Base-by-base conservation (phyloP, 2,797 vertebrate species). In the Phrynocephalus guinanensis region DNA sequence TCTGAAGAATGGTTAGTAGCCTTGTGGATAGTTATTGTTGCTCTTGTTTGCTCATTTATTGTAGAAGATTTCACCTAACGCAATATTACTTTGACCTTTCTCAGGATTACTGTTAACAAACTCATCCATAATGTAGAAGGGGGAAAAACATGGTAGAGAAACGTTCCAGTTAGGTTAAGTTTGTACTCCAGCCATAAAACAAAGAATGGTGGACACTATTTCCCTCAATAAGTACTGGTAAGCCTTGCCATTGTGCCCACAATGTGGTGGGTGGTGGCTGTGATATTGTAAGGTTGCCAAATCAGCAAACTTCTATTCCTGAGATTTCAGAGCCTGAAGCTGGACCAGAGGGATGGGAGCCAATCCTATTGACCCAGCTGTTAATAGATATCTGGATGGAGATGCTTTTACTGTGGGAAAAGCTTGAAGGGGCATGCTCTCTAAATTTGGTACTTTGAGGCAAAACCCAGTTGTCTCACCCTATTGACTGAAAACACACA, bases 121-220 rank as follows among this genome's bases (percentile, higher is more conserved):
- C 82, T 87, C 68, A 91, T 86, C 73, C 89, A 68, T 85, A 90
- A 86, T 90, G 60, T 33, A 90, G 71, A 63, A 15, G 67, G 68
- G 33, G 11, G 60, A 90, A 91, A 56, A 86, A 85, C 73, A 28
- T 66, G 2, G 76, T 70, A 5, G 16, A 44, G 38, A 75, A 79
- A 50, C 66, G 26, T n/a, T 72, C 48, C 68, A 78, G 50, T 78
- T 63, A 20, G 15, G 13, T 79, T 83, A 28, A 60, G 76, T 83
- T 72, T 84, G 30, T 20, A 70, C 30, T 70, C 77, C 7, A 70
- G 67, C 73, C 80, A n/a, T 60, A 68, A 20, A 5, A 16, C 44
- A 82, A 82, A 44, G 11, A 44, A 22, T 68, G 5, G 16, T 30
- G 24, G n/a, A 60, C 16, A n/a, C 24, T 44, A 70, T 18, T 48